Base-by-base conservation (phyloP, 2,888 invertebrate species). In the Hypsopygia costalis region DNA sequence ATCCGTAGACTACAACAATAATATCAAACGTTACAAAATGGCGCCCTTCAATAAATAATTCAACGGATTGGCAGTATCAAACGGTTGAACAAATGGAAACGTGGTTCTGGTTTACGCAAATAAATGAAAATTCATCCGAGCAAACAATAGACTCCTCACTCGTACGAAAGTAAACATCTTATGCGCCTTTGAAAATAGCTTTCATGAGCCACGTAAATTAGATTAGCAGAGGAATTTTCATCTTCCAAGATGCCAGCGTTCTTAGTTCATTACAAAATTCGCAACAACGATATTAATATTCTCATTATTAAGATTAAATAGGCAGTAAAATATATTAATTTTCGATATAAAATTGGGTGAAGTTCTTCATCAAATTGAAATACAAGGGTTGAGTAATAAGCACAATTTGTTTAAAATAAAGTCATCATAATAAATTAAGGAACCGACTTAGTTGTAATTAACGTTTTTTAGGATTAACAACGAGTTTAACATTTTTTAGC, bases 111-210 rank as follows among this genome's bases (percentile, higher is more conserved):
- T 61, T 56, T 62, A 62, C 54, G 61, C 67, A 68, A 71, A 75
- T 71, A 71, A 66, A 73, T 68, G 69, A 69, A 70, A 72, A 75
- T 70, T 70, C 16, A 16, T 16, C 60, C 60, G 50, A 58, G 58
- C 65, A 68, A 64, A 72, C 72, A 76, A 73, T 62, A 48, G 55
- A 59, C 16, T 16, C 16, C 16, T 16, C 56, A 52, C 46, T 58
- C 57, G 59, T 58, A 52, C 56, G 49, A 58, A 60, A 55, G 51
- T 66, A 62, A 69, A 25, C n/a, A 25, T 25, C 16, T 2, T 16
- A 16, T 3, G 3, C 16, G 2, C 16, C 50, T 40, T 22, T 53
- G 45, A 51, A 56, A 61, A 56, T 56, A 54, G 56, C 62, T 63
- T 54, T 55, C 43, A 55, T 62, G 51, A 22, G 25, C 40, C 51